Conservation (phyloP, 2,888 invertebrate genomes). For the Drosophila tanythrix region DNA sequence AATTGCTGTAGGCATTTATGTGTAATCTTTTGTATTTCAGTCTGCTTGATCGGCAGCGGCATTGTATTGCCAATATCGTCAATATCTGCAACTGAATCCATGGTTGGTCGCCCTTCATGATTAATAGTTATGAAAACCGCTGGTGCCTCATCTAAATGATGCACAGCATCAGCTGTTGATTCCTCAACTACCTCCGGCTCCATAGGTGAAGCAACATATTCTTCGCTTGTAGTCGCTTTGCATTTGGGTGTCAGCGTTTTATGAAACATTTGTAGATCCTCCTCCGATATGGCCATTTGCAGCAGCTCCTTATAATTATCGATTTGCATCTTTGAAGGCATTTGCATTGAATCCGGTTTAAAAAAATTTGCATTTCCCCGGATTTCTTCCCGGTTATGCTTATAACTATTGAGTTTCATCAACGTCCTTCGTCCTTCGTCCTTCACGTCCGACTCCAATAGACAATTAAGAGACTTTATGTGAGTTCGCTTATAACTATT, state of each 20-base stretch:
- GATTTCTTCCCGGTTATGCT: rapidly evolving
- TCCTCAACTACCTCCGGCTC: background rate
- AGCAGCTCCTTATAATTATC: background rate
- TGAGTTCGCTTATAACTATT: no score
- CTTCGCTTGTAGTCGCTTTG: background rate
- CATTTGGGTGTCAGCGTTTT: background rate
- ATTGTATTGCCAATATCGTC: background rate
- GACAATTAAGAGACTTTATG: no score
- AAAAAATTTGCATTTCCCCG: background rate
- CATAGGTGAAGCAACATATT: background rate
- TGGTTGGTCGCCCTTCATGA: background rate
- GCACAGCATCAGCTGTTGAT: background rate
- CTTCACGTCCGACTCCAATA: no score
- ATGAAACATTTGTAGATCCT: background rate
- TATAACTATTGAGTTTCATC: background rate
- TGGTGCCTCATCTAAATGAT: background rate
- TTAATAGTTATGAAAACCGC: background rate
- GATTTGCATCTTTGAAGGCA: background rate
- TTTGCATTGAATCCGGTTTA: background rate
- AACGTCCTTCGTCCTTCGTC: no score
- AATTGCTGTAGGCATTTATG: background rate
- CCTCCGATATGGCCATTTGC: background rate
- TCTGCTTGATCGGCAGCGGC: no score
- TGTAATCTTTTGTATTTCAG: background rate
- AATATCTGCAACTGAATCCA: background rate